Base-by-base conservation (phyloP, 2,797 vertebrate genomes). In the Smutsia gigantea region DNA sequence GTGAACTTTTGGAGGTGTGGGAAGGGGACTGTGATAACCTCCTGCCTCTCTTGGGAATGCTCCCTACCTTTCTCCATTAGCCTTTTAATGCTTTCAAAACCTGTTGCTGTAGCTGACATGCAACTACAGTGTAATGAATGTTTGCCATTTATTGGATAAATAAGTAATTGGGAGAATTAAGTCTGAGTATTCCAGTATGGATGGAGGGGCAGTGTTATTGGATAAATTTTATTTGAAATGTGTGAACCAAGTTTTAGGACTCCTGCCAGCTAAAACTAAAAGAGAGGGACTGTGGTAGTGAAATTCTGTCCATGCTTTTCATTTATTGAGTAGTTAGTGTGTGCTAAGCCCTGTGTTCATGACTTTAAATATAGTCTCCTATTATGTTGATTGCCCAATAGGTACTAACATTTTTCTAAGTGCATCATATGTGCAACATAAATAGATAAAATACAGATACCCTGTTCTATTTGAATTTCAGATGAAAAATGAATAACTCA, bases 401-500 rank as follows among this genome's bases (percentile, higher is more conserved):
- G 15, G 4, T 42, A 37, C 21, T 87, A 93, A 88, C 25, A 55
- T 87, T 87, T 96, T 93, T n/a, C 72, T 71, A 92, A 69, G 11
- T 86, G 18, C 4, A 61, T 59, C 85, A 49, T 34, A 27, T 82
- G 25, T 82, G 7, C 39, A 46, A 71, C 3, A 57, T 27, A 77
- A 27, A 75, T 2, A 90, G 51, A 53, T 46, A 77, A 91, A 91
- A 86, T 53, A 64, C 3, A 74, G 11, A 57, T 79, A 4, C 9
- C 23, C 71, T 92, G 14, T 89, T 94, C 85, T 63, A 69, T 95
- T 29, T 83, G 57, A 72, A 75, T 89, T 96, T 96, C 59, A 71
- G 46, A 66, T 87, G 29, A 69, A 74, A 95, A 87, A 8, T 23
- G 69, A 66, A 29, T 34, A 68, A 42, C 83, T 94, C 57, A 4